These are phyloP conservation scores for Agonopterix subpropinquella DNA, from an alignment of 2,888 invertebrate species.

Conservation along the genomic window DNA sequence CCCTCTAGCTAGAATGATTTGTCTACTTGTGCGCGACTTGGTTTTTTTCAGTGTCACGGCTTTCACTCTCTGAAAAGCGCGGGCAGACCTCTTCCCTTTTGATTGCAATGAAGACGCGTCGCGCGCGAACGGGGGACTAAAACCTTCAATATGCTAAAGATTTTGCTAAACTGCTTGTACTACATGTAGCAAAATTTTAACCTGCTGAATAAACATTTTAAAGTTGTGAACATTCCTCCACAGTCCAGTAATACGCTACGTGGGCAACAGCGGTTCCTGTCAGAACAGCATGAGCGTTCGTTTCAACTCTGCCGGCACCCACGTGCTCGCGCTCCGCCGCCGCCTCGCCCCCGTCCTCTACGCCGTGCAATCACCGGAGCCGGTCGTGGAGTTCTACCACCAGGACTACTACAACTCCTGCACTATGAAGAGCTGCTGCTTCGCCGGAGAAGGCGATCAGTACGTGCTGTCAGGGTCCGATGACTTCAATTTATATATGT, in stretches of 20 bases:
- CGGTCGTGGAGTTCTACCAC: conserved; percentile 92
- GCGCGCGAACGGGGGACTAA: no score
- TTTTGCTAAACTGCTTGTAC: neutral
- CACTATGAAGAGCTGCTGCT: conserved; percentile 97
- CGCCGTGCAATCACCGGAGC: conserved; percentile 78
- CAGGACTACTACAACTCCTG: conserved; percentile 94
- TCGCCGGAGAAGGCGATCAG: conserved; percentile 93
- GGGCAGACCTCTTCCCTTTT: no score
- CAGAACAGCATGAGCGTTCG: conserved; percentile 94
- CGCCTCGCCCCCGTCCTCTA: conserved; percentile 92
- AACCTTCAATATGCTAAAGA: neutral
- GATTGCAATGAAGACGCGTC: no score
- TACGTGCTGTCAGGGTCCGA: conserved; percentile 95
- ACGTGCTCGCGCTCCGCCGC: conserved; percentile 87
- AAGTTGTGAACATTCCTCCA: neutral
- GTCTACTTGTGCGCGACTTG: no score
- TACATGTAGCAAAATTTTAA: neutral
- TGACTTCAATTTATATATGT: conserved; percentile 96
- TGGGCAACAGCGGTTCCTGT: conserved; percentile 73
- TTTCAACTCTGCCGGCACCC: conserved; percentile 87
- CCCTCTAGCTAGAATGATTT: no score
- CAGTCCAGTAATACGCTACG: conserved; percentile 83
- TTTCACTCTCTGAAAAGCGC: no score
- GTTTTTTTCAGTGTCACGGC: no score
- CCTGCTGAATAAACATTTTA: no score